Base-by-base conservation (phyloP, 2,113 vertebrate species). In the Tyto alba region DNA sequence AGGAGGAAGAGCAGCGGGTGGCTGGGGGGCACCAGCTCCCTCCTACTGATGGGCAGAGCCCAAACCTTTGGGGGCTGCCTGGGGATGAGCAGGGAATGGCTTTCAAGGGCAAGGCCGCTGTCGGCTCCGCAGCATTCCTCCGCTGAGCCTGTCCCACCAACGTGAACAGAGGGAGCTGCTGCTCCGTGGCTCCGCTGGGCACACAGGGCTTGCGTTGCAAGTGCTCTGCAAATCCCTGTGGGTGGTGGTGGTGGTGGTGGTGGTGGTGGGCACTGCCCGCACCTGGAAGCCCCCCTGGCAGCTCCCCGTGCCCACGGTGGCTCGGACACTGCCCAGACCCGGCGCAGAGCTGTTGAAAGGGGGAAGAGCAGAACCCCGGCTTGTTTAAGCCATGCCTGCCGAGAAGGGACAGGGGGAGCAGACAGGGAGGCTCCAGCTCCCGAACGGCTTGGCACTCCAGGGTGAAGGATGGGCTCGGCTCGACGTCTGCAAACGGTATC, bases 291-390 rank as follows among this genome's bases (percentile, higher is more conserved):
- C 71, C 16, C 9, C 23, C 23, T 4, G 2, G 26, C 3, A 7
- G 21, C 36, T 32, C 6, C 34, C 47, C 2, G 1, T 1, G 11
- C 34, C 62, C 19, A 34, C 3, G 2, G 26, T 23, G 60, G 25
- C 18, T 16, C 11, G 21, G 67, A 36, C 7, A 4, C 29, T 13
- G 16, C 16, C 53, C 53, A 32, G 41, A 30, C 13, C 29, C 3
- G 2, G 29, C 3, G 1, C 10, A 45, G n/a, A 19, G n/a, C n/a
- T 4, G 1, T 21, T 15, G 29, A 9, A 25, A 41, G 25, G 12
- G 38, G 14, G 6, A 40, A 63, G 10, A 21, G 30, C 50, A 45
- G 45, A 43, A 27, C n/a, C 45, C 21, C 16, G 10, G 22, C 17
- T 66, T 10, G 43, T 55, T 68, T 43, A 50, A 68, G n/a, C n/a